These are phyloP conservation scores for Drosophila ochracea DNA, from an alignment of 2,888 invertebrate genomes.

Conservation along the genomic window DNA sequence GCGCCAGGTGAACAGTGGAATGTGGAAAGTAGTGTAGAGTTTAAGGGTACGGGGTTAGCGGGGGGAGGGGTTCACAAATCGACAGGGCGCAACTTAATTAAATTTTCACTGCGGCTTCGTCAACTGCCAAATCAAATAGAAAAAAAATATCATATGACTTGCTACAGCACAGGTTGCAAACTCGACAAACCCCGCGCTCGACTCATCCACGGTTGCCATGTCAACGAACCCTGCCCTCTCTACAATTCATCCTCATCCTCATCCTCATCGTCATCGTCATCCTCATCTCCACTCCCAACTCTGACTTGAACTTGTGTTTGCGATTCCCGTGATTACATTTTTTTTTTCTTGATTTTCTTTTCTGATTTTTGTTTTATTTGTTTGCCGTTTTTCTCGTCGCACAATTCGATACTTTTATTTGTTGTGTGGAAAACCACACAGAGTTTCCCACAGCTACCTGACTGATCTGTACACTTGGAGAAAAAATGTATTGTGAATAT, in stretches of 20 bases:
- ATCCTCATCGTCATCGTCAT: background rate
- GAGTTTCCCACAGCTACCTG: slow-evolving; percentile 57
- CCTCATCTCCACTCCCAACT: slow-evolving; percentile 5
- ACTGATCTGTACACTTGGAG: slow-evolving; percentile 4
- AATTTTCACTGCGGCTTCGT: slow-evolving; percentile 82
- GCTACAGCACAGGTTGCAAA: slow-evolving; percentile 59
- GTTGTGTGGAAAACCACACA: slow-evolving; percentile 69
- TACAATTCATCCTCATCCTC: background rate
- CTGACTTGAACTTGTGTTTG: slow-evolving; percentile 57
- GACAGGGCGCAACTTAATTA: slow-evolving; percentile 77
- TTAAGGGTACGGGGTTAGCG: background rate
- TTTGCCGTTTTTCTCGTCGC: slow-evolving; percentile 7
- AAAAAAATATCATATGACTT: slow-evolving; percentile 82
- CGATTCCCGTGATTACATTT: slow-evolving; percentile 71
- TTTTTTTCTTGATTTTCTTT: slow-evolving; percentile 30
- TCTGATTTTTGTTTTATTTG: slow-evolving; percentile 11
- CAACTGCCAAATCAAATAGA: slow-evolving; percentile 62
- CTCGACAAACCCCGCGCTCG: slow-evolving; percentile 6
- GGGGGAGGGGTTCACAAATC: slow-evolving; percentile 23
- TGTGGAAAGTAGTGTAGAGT: slow-evolving; percentile 7
- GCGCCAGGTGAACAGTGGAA: slow-evolving; percentile 46
- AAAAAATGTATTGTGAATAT: background rate
- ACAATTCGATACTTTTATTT: slow-evolving; percentile 77
- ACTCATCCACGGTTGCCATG: slow-evolving; percentile 56
- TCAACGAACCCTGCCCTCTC: slow-evolving; percentile 49